Conservation (phyloP, 64 coral and sea anemone genomes). For the Anthopleura sola region DNA sequence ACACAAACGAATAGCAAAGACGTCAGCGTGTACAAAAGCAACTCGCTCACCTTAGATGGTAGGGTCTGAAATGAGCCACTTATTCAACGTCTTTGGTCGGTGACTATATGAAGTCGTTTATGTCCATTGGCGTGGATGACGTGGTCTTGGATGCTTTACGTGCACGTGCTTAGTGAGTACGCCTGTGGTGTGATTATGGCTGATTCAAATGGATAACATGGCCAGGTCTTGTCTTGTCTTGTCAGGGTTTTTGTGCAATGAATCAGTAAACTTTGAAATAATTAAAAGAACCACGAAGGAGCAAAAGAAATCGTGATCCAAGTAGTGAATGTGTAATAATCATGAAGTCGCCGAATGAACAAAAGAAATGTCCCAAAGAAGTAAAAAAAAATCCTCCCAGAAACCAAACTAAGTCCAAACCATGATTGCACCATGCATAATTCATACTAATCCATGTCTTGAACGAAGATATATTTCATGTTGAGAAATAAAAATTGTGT, state of each 20-base stretch:
- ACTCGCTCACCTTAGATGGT: constrained; percentile 5
- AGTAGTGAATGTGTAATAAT: too few species aligned
- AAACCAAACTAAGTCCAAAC: not conserved
- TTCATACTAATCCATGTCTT: too few species aligned
- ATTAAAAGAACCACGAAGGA: not conserved
- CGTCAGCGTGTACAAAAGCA: not conserved
- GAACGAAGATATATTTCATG: too few species aligned
- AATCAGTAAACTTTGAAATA: not conserved
- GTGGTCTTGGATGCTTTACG: constrained; percentile 12
- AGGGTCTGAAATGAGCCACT: not conserved
- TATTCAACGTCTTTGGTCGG: not conserved
- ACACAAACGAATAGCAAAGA: constrained; percentile 4
- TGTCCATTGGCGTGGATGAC: constrained; percentile 7
- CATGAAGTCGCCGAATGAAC: not conserved
- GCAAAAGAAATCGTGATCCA: not conserved
- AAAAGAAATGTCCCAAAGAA: not conserved
- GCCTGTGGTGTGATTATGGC: not conserved
- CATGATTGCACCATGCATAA: not conserved
- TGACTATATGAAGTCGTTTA: not conserved
- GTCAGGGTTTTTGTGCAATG: not conserved
- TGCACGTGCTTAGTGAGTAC: constrained; percentile 1
- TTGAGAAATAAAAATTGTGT: too few species aligned
- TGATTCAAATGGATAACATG: not conserved
- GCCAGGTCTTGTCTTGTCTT: not conserved
- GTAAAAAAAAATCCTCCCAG: too few species aligned